phyloP scores from a whole-genome alignment of 2,113 vertebrate genomes.

The Pantherophis guttatus region DNA sequence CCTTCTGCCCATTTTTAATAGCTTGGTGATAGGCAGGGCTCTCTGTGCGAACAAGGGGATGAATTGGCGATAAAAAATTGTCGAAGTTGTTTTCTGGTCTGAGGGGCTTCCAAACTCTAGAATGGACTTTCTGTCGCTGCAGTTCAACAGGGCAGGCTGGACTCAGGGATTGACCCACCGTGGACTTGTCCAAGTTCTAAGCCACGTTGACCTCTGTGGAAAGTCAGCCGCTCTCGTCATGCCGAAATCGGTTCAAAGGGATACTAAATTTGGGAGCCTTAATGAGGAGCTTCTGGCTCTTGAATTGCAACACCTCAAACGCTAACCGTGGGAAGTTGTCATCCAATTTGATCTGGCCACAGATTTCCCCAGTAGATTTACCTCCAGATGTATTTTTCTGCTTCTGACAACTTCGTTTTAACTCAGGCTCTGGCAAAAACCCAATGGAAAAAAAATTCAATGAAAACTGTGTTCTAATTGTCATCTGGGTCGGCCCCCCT shows the following conservation, averaged over 20 bases:
- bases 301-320: not conserved
- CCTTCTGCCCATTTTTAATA: too few relatives aligned
- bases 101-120: too few relatives aligned
- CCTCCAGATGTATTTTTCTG: not conserved
- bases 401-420: not conserved
- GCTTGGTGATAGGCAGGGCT: too few relatives aligned
- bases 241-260: not conserved
- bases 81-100: too few relatives aligned
- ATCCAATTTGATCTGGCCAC: not conserved
- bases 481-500: not conserved
- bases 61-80: too few relatives aligned
- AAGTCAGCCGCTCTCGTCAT: not conserved
- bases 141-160: not conserved
- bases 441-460: not conserved
- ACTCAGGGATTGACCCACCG: not conserved
- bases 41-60: too few relatives aligned
- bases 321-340: not conserved
- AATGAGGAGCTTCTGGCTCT: not conserved
- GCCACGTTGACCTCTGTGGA: not conserved
- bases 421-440: not conserved
- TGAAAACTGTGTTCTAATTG: not conserved
- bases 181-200: not conserved
- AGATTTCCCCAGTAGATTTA: not conserved
- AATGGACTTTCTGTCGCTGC: not conserved
- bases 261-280: not conserved